A percentile compares a stretch with the other conserved stretches of the same genome.
Evolutionary conservation across 2,113 vertebrate species (phyloP).

Genomic region (Nettapus auritus): DNA sequence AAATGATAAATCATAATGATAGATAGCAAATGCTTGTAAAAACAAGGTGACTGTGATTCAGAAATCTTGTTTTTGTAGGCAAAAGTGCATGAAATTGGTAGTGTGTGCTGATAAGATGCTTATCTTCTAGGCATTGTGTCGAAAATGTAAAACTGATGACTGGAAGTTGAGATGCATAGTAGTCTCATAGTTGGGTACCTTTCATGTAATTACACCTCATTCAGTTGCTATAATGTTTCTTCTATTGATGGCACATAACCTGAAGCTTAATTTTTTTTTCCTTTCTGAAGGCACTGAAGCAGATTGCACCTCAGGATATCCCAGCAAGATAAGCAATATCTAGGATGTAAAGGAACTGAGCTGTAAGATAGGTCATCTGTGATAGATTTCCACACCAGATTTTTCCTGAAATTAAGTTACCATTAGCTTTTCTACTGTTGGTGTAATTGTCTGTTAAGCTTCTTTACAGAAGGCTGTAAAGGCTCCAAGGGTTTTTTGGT

Average conservation of each 20-base stretch:
- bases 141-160: not conserved
- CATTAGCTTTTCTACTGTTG: not conserved
- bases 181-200: not conserved
- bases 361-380: not conserved
- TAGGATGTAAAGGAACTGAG: not conserved
- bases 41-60: not conserved
- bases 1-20: not conserved
- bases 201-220: not conserved
- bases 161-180: not conserved
- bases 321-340: not conserved
- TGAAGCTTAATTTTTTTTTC: not conserved
- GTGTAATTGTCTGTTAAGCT: not conserved
- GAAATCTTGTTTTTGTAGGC: not conserved
- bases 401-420: not conserved
- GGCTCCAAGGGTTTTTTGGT: not conserved
- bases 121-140: not conserved
- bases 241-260: not conserved
- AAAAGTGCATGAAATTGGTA: not conserved
- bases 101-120: not conserved
- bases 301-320: not conserved
- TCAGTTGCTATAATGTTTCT: not conserved
- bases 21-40: not conserved
- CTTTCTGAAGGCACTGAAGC: not conserved
- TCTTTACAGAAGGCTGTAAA: not conserved
- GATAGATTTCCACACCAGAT: not conserved